A percentile compares a stretch with the other conserved stretches of the same genome.
phyloP scores from a whole-genome alignment of 1,140 invertebrate species.

The Caenorhabditis brenneri region DNA sequence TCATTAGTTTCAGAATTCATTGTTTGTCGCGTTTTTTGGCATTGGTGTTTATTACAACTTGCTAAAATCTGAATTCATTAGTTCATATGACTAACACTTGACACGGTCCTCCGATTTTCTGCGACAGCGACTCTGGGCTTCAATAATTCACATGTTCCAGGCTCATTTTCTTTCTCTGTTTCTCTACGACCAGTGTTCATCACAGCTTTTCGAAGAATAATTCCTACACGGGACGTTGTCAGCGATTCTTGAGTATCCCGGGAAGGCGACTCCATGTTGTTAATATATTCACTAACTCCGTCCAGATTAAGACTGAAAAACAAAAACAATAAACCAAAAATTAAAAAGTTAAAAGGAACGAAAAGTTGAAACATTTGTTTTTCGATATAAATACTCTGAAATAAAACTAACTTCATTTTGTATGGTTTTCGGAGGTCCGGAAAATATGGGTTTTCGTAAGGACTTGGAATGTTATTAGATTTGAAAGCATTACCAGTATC shows the following conservation, averaged over 20 bases:
- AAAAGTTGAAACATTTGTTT: background rate
- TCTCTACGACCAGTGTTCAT: background rate
- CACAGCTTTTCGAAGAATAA: conserved; percentile 14
- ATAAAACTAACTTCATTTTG: conserved; percentile 3
- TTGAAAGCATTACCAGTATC: background rate
- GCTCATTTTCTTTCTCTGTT: background rate
- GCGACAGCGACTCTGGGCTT: background rate
- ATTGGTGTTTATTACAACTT: too few relatives aligned
- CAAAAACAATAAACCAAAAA: background rate
- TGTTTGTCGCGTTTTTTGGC: too few relatives aligned
- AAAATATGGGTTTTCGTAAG: conserved; percentile 9
- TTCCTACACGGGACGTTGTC: background rate
- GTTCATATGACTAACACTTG: background rate
- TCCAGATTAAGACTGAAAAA: background rate
- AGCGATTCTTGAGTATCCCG: background rate
- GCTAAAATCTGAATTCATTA: too few relatives aligned
- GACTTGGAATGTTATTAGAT: background rate
- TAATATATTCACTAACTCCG: background rate
- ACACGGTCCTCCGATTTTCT: background rate
- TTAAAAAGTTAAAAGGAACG: background rate
- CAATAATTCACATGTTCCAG: background rate
- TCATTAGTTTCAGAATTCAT: too few relatives aligned
- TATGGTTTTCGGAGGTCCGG: conserved; percentile 23
- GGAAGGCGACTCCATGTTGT: background rate
- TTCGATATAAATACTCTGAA: too few relatives aligned